Base-by-base conservation (phyloP, 2,797 vertebrate species). In the Darevskia nairensis region DNA sequence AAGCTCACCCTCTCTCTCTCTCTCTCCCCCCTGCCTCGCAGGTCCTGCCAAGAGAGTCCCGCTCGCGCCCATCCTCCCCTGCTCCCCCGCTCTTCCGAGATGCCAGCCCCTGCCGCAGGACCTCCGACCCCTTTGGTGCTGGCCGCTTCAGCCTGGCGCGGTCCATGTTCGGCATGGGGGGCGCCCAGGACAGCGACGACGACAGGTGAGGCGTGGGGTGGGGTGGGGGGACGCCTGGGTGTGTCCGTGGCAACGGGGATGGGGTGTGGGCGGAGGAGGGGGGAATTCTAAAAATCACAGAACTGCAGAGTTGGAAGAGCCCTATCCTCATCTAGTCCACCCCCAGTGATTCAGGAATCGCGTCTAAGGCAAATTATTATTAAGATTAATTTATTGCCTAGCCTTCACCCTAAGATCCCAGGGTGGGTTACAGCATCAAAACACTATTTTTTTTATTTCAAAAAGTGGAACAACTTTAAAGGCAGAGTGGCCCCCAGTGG, bases 91-190 rank as follows among this genome's bases (percentile, higher is more conserved):
- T 92, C 5, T 82, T 93, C 59, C 95, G 93, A 0, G 95, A 97
- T 68, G 95, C 95, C 89, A 83, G 81, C 10, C 94, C 96, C 92
- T 92, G 90, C 41, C 95, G 93, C 13, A 93, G 89, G 15, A 94
- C 94, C 79, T 93, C 95, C 7, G 94, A 96, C 59, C 93, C 95
- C 23, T 96, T 96, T 39, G 90, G 95, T 6, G 95, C 96, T 3
- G 94, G 96, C 46, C 95, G 95, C 64, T 94, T 97, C 84, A 96
- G 93, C 85, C 93, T 98, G 95, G 97, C 97, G 9, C 97, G 95
- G 59, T 97, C 97, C 93, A 95, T 98, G 94, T 96, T 98, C 50
- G 95, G 93, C 82, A 96, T 96, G 89, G n/a, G n/a, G n/a, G n/a
- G n/a, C n/a, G 92, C 96, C 50, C 94, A 97, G 46, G 95, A 97